These are phyloP conservation scores for Mylabris sibirica DNA, from an alignment of 2,888 invertebrate genomes.

Conservation along the genomic window DNA sequence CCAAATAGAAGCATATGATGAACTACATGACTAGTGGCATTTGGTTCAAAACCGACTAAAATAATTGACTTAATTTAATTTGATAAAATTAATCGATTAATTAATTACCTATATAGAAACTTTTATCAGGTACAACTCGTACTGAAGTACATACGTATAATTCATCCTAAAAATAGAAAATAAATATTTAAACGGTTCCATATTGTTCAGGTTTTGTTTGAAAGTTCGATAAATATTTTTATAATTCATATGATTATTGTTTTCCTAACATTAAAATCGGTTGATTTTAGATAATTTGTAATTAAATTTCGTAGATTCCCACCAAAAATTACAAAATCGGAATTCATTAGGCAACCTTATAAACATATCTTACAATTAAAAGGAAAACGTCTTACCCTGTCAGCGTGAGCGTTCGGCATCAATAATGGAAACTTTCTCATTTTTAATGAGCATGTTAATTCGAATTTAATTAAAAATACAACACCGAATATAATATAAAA, in stretches of 20 bases:
- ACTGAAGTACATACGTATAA: slow-evolving; percentile 91
- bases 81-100: slow-evolving; percentile 13
- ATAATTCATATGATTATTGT: no score
- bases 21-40: slow-evolving; percentile 87
- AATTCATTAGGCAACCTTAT: slow-evolving; percentile 34
- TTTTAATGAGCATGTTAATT: slow-evolving; percentile 50
- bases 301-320: slow-evolving; percentile 20
- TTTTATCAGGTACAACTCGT: slow-evolving; percentile 76
- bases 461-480: slow-evolving; percentile 45
- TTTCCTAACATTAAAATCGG: no score
- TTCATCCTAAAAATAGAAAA: slow-evolving; percentile 77
- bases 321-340: slow-evolving; percentile 20
- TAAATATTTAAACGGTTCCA: background rate
- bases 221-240: no score
- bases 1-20: slow-evolving; percentile 96
- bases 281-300: no score
- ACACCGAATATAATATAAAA: slow-evolving; percentile 44
- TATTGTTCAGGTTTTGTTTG: no score
- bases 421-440: slow-evolving; percentile 72
- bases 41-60: slow-evolving; percentile 90
- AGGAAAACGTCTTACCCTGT: slow-evolving; percentile 68
- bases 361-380: slow-evolving; percentile 21
- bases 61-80: slow-evolving; percentile 38
- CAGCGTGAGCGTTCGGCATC: slow-evolving; percentile 85
- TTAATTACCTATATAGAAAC: slow-evolving; percentile 81